Percentiles rank a stretch among this genome's conserved stretches.
These are phyloP conservation scores for Nyctibius bracteatus DNA, from an alignment of 2,113 vertebrate genomes.

Conservation along the genomic window DNA sequence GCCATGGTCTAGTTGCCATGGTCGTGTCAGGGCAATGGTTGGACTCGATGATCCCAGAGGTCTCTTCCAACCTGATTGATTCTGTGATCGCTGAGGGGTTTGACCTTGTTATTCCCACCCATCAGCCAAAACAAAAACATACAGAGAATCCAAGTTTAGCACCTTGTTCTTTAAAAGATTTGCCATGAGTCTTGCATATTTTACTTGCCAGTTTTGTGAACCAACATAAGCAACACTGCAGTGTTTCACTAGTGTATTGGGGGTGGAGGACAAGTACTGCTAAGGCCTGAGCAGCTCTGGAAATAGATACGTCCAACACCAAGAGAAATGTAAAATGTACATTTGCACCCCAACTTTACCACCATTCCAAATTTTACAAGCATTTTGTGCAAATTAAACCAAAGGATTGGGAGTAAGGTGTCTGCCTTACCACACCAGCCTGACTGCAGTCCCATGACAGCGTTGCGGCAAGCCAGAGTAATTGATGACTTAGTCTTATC, in stretches of 20 bases:
- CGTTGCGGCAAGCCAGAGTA: background rate
- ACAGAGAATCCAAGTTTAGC: background rate
- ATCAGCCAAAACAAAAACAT: background rate
- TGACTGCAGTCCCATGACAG: background rate
- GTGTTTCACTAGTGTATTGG: background rate
- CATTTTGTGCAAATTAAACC: background rate
- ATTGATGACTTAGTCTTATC: slow-evolving; percentile 14
- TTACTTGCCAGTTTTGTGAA: background rate
- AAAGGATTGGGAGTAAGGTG: background rate
- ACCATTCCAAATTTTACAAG: background rate
- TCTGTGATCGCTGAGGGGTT: fast-evolving
- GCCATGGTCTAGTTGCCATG: too few species aligned
- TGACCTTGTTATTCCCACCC: background rate
- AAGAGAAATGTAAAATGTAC: background rate
- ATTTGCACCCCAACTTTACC: background rate
- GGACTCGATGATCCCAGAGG: too few species aligned
- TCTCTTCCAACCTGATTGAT: too few species aligned
- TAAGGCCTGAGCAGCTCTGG: background rate
- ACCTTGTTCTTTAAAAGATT: background rate
- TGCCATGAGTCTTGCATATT: background rate
- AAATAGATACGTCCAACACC: background rate
- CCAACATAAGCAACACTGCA: background rate
- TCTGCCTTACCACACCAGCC: background rate
- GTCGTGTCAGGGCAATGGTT: too few species aligned
- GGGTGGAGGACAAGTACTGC: background rate